Conservation (phyloP, 2,888 invertebrate genomes). For the Leucophenga montana region DNA sequence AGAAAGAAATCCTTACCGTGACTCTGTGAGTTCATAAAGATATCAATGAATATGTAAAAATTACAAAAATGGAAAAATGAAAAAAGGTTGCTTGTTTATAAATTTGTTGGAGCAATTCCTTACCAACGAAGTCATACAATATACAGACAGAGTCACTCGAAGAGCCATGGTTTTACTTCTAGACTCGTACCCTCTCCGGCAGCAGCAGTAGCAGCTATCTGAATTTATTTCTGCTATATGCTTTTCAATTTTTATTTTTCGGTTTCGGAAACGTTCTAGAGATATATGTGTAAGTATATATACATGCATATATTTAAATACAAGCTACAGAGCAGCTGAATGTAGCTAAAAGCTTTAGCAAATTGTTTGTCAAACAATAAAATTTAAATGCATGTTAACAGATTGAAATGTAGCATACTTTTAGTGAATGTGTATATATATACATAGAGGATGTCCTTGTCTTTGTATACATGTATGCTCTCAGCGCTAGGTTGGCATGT, state of each 20-base stretch:
- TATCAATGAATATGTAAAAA: slow-evolving; percentile 39
- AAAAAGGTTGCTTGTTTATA: slow-evolving; percentile 32
- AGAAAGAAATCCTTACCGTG: no score
- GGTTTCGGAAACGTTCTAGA: background rate
- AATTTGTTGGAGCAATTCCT: slow-evolving; percentile 31
- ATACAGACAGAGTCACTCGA: no score
- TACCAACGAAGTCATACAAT: background rate
- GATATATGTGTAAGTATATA: background rate
- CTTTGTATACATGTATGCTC: no score
- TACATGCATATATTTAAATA: no score
- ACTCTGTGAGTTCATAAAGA: slow-evolving; percentile 35
- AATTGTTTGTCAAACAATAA: slow-evolving; percentile 29
- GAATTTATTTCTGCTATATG: background rate
- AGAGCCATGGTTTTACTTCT: no score
- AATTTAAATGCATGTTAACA: slow-evolving; percentile 26
- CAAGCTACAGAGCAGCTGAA: background rate
- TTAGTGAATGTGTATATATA: background rate
- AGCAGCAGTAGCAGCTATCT: background rate
- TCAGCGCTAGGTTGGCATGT: background rate
- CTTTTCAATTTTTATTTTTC: slow-evolving; percentile 18
- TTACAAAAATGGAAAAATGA: slow-evolving; percentile 18
- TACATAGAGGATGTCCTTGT: no score
- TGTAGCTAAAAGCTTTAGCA: slow-evolving; percentile 20
- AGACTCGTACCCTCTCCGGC: no score
- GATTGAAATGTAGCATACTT: slow-evolving; percentile 23